Base-by-base conservation (phyloP, 2,797 vertebrate genomes). In the Bovichtus variegatus region DNA sequence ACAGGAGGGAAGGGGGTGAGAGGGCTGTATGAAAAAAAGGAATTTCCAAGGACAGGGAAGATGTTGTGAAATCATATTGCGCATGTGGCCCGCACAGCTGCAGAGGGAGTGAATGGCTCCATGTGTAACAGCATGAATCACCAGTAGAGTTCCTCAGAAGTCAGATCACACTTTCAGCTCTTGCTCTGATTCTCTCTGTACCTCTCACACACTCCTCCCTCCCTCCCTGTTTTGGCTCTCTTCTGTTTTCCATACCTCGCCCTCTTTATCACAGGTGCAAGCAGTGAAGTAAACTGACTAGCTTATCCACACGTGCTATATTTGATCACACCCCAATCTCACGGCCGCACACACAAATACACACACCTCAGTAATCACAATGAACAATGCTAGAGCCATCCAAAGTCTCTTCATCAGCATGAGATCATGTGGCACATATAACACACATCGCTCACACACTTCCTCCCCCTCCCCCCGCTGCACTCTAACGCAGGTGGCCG, bases 11-110 rank as follows among this genome's bases (percentile, higher is more conserved):
- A 55, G 68, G 66, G 85, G 74, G 84, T 36, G 74, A 78, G 84
- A 65, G 67, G 83, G 68, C 51, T 23, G 72, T 5, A 18, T 74
- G 80, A 87, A 85, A 88, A 89, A 85, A 74, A 82, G 76, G 84
- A 89, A 93, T 94, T 95, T 94, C 92, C 93, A 93, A 90, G 85
- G 89, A 92, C 84, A 66, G 90, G 71, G 58, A 90, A 92, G 91
- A 93, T 92, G 93, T 95, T 94, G 93, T 91, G 92, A 95, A 95
- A 95, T 93, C 89, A 85, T 86, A 87, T 89, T 89, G 87, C 27
- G 83, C 92, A 93, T 94, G 92, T 93, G 91, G 90, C 82, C 77
- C 1, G 71, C 91, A 91, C 95, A 95, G 93, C 94, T 95, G 94
- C 86, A 81, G 69, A 83, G 91, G 90, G 89, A 92, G 92, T 89